Conservation (phyloP, 2,797 vertebrate genomes). For the Basileuterus tristriatus region DNA sequence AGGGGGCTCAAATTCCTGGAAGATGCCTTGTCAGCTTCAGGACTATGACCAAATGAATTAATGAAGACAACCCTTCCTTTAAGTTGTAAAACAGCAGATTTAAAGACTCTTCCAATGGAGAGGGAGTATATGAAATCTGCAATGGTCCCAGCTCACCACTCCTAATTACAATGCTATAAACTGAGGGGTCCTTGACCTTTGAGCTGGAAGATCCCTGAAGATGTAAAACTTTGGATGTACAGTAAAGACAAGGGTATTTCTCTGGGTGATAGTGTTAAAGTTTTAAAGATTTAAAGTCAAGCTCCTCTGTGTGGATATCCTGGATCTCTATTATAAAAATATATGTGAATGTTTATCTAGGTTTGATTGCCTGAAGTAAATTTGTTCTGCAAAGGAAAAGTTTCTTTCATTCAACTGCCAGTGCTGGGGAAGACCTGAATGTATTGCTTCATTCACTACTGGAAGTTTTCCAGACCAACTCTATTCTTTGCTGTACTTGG, state of each 20-base stretch:
- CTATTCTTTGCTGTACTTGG: background rate
- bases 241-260: background rate
- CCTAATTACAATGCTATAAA: slow-evolving; percentile 77
- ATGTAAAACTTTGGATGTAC: background rate
- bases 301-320: background rate
- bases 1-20: slow-evolving; percentile 64
- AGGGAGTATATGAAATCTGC: slow-evolving; percentile 75
- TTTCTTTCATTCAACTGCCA: background rate
- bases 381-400: background rate
- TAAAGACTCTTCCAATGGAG: slow-evolving; percentile 75
- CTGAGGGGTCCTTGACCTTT: slow-evolving; percentile 58
- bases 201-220: slow-evolving; percentile 22
- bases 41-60: slow-evolving; percentile 73
- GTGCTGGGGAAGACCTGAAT: background rate
- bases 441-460: background rate
- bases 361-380: background rate
- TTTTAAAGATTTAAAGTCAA: background rate
- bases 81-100: slow-evolving; percentile 77
- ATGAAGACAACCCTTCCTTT: slow-evolving; percentile 66
- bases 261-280: background rate
- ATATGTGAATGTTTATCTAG: background rate
- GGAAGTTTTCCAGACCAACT: background rate
- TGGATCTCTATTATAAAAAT: background rate
- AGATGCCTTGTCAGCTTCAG: slow-evolving; percentile 76
- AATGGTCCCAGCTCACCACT: slow-evolving; percentile 67